phyloP scores from a whole-genome alignment of 2,797 vertebrate species.

The Acropternis orthonyx region DNA sequence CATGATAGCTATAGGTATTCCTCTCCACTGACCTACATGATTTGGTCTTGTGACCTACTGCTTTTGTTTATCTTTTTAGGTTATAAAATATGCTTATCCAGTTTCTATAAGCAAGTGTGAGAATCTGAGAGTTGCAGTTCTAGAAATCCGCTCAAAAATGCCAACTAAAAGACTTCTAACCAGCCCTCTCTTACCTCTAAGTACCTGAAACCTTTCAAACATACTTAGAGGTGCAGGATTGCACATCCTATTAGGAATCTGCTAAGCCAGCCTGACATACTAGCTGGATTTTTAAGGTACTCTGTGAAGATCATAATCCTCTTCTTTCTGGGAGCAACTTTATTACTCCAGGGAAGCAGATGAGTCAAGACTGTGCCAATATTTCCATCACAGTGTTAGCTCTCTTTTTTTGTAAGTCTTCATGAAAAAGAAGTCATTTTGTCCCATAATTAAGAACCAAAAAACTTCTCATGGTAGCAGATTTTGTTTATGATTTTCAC shows the following conservation, averaged over 20 bases:
- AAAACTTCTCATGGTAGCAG: constrained; percentile 49
- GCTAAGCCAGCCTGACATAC: not conserved
- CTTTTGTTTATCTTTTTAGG: constrained; percentile 55
- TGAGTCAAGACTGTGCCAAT: constrained; percentile 60
- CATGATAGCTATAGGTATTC: constrained; percentile 31
- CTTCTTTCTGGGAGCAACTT: constrained; percentile 52
- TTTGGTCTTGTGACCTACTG: constrained; percentile 59
- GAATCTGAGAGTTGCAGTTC: not conserved
- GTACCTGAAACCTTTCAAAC: constrained; percentile 23
- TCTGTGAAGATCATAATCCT: constrained; percentile 48
- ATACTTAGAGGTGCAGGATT: not conserved
- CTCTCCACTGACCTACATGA: constrained; percentile 67
- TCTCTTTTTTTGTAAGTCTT: not conserved
- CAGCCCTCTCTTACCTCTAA: not conserved
- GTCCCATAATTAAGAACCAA: constrained; percentile 49
- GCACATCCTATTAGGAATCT: constrained; percentile 27
- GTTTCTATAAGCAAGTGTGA: constrained; percentile 1
- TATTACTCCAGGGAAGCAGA: constrained; percentile 57
- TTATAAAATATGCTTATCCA: constrained; percentile 61
- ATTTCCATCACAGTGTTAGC: constrained; percentile 36
- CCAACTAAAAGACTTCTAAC: not conserved
- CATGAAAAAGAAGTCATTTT: constrained; percentile 37
- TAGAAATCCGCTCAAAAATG: not conserved
- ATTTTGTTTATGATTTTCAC: constrained; percentile 67
- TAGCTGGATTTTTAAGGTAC: constrained; percentile 34